Percentiles rank a stretch among this genome's conserved stretches.
These are phyloP conservation scores for Drosophila macrothrix DNA, from an alignment of 2,888 invertebrate genomes.

Conservation along the genomic window DNA sequence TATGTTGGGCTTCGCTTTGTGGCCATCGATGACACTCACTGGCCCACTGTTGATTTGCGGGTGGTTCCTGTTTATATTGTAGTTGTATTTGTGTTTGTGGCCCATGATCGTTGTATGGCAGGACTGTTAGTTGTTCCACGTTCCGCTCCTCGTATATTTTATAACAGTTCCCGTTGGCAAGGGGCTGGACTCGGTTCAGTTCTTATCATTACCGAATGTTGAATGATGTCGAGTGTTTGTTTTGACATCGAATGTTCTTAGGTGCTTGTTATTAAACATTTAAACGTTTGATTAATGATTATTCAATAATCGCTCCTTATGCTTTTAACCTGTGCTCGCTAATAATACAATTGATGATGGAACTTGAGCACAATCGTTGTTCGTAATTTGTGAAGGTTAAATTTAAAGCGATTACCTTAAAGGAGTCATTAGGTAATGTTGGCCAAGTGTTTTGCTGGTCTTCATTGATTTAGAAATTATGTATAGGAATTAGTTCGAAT, in stretches of 20 bases:
- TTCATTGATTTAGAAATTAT: conserved; percentile 2
- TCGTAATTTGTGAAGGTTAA: conserved; percentile 1
- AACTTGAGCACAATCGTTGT: conserved; percentile 8
- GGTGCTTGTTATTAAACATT: conserved; percentile 65
- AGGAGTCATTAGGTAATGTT: conserved; percentile 14
- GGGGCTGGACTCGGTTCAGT: conserved; percentile 30
- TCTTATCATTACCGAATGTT: conserved; percentile 82
- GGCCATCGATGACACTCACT: conserved; percentile 61
- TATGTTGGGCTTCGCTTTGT: conserved; percentile 51
- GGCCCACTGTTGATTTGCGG: conserved; percentile 65
- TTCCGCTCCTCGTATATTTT: conserved; percentile 50
- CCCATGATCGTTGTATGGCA: conserved; percentile 50
- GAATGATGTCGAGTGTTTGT: conserved; percentile 84
- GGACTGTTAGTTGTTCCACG: conserved; percentile 31
- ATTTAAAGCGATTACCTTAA: conserved; percentile 15
- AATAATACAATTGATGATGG: conserved; percentile 7
- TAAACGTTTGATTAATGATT: conserved; percentile 76
- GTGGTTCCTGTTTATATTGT: conserved; percentile 57
- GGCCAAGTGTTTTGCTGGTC: not conserved
- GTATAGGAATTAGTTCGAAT: not conserved
- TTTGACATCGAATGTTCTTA: conserved; percentile 82
- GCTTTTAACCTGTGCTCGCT: conserved; percentile 24
- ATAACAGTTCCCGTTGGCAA: conserved; percentile 32
- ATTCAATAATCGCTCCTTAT: conserved; percentile 42
- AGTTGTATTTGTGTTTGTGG: conserved; percentile 18